These are phyloP conservation scores for Rhadinocentrus ornatus DNA, from an alignment of 2,797 vertebrate genomes.

Conservation along the genomic window DNA sequence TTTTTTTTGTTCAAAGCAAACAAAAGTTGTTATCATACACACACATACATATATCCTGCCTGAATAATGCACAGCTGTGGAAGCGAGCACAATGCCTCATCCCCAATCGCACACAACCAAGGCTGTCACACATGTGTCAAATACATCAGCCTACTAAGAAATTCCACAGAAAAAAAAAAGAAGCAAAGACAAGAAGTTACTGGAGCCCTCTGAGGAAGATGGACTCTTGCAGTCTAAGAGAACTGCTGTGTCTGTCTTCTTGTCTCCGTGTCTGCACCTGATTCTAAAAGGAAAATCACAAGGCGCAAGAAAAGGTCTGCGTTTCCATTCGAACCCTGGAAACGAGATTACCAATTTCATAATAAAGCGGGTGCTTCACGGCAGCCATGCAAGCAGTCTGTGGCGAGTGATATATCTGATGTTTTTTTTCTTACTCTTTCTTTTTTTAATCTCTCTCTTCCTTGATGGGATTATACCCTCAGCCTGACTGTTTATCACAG, in stretches of 20 bases:
- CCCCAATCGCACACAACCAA: constrained; percentile 80
- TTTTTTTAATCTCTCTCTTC: constrained; percentile 74
- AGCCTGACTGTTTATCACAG: constrained; percentile 79
- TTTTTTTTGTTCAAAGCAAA: constrained; percentile 49
- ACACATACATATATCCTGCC: constrained; percentile 56
- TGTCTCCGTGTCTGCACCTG: constrained; percentile 67
- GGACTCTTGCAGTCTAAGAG: constrained; percentile 72
- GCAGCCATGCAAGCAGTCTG: constrained; percentile 70
- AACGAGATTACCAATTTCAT: constrained; percentile 80
- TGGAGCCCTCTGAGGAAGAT: constrained; percentile 75
- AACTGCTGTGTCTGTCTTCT: constrained; percentile 65
- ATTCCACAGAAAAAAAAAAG: constrained; percentile 83
- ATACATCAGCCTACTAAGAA: constrained; percentile 89
- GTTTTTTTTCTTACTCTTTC: constrained; percentile 31
- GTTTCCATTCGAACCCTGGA: constrained; percentile 70
- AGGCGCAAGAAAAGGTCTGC: constrained; percentile 54
- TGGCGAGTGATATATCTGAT: constrained; percentile 77
- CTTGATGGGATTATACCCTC: constrained; percentile 81
- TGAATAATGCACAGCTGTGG: constrained; percentile 83
- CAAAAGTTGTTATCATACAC: constrained; percentile 30
- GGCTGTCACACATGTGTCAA: constrained; percentile 90
- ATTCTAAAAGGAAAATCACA: constrained; percentile 59
- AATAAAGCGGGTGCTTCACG: constrained; percentile 70
- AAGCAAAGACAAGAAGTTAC: constrained; percentile 73
- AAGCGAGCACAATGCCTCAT: constrained; percentile 77